Evolutionary conservation across 2,888 invertebrate species (phyloP).

Genomic region (Diaphora mendica): DNA sequence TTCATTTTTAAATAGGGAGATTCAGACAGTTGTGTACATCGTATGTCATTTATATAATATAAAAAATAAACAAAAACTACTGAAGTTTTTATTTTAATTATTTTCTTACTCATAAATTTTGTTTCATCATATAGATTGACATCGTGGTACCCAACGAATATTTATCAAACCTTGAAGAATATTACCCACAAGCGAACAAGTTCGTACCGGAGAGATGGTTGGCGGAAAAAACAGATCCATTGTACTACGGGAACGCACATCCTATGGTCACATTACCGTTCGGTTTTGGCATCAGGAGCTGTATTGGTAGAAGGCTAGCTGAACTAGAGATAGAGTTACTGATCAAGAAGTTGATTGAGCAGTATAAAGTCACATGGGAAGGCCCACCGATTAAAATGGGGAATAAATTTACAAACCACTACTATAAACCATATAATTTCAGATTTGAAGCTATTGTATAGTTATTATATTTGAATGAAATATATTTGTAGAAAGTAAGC

Average conservation of each 20-base stretch:
- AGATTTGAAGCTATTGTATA: slow-evolving; percentile 56
- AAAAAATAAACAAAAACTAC: background rate
- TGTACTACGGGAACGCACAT: slow-evolving; percentile 81
- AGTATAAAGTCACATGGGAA: slow-evolving; percentile 70
- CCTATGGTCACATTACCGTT: slow-evolving; percentile 89
- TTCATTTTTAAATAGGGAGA: too few relatives aligned
- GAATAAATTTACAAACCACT: slow-evolving; percentile 66
- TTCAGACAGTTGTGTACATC: too few relatives aligned
- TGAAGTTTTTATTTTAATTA: background rate
- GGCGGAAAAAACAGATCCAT: slow-evolving; percentile 77
- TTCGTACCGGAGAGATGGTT: slow-evolving; percentile 91
- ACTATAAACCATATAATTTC: slow-evolving; percentile 69
- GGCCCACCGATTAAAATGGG: slow-evolving; percentile 71
- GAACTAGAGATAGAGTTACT: slow-evolving; percentile 89
- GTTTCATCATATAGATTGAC: slow-evolving; percentile 84
- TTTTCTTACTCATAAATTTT: background rate
- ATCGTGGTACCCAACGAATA: slow-evolving; percentile 90
- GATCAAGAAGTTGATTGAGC: slow-evolving; percentile 68
- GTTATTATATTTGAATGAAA: background rate
- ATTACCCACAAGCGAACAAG: slow-evolving; percentile 85
- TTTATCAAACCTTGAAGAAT: slow-evolving; percentile 83
- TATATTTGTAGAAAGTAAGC: background rate
- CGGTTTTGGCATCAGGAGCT: slow-evolving; percentile 89
- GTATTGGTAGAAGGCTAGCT: slow-evolving; percentile 90
- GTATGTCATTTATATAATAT: background rate